Conservation (phyloP, 30 jellyfish, hydroid and myxozoan genomes). For the Turritopsis dohrnii region DNA sequence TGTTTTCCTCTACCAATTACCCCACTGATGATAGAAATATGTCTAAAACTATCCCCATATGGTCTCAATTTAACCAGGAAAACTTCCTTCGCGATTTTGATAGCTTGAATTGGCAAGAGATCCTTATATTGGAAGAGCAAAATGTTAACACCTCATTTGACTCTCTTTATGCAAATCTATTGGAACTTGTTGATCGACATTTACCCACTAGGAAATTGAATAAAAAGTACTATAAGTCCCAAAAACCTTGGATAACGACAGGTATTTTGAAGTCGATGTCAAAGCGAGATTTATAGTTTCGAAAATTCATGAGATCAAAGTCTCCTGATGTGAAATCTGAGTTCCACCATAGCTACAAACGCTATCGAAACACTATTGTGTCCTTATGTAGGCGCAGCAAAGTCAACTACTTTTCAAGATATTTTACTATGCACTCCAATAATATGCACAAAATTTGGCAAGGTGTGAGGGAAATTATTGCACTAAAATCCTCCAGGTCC, state of each 20-base stretch:
- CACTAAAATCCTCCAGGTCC: neutral
- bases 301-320: neutral
- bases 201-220: too few relatives aligned
- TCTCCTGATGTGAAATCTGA: neutral
- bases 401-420: neutral
- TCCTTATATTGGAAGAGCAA: too few relatives aligned
- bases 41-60: too few relatives aligned
- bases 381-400: conserved; percentile 3
- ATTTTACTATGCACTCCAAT: neutral
- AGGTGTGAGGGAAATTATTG: neutral
- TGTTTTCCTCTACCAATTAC: too few relatives aligned
- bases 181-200: too few relatives aligned
- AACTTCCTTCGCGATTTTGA: too few relatives aligned
- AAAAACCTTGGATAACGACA: conserved; percentile 1
- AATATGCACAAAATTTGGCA: neutral
- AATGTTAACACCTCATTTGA: too few relatives aligned
- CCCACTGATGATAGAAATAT: too few relatives aligned
- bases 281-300: neutral
- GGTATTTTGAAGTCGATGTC: neutral
- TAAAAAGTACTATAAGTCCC: too few relatives aligned
- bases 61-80: too few relatives aligned
- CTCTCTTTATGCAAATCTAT: too few relatives aligned
- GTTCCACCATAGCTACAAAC: neutral
- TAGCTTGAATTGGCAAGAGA: too few relatives aligned
- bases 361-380: neutral